Evolutionary conservation across 2,797 vertebrate species (phyloP), one percentile per base, ranked within the genome.

Genomic region (Smutsia temminckii): DNA sequence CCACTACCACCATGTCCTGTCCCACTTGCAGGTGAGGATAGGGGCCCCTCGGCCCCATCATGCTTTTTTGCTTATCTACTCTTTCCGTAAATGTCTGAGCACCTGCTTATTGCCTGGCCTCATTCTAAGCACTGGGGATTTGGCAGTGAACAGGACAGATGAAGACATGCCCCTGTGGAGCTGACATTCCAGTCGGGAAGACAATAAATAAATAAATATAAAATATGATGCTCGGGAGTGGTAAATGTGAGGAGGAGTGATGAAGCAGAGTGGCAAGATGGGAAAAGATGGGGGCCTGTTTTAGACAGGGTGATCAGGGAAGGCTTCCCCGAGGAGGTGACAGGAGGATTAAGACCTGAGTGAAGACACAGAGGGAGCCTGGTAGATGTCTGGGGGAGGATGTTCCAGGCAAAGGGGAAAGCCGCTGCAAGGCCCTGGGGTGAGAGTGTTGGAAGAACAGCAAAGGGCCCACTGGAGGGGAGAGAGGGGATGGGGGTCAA

Each of bases 1-100:
- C 14, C 98, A 89, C 63, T 98, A 98, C 80, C 97, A 98, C 53
- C 92, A 96, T 0, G 14, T 96, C 68, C 95, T 98, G 83, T 92
- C 94, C 87, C 94, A 81, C 46, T 96, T 98, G 93, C 97, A 98
- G 97, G 98, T 98, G 90, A 97, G 95, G 37, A 59, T 0, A 0
- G 37, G 37, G n/a, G 16, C n/a, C 68, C 18, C 25, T 42, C 29
- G 6, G 16, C 57, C 84, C 32, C 8, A 21, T 8, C 0, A 1
- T 18, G 55, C 85, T 40, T 94, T 34, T 91, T 69, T 40, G 25
- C 13, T 59, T 6, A 5, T 53, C 53, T 2, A 0, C 75, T 71
- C 40, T 7, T 55, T 46, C 37, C 10, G 64, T 42, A 46, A 1
- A 34, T 81, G 49, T n/a, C 57, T 37, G 79, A 37, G 63, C 8